Evolutionary conservation across 2,113 vertebrate species (phyloP).

Genomic region (Onychorhynchus coronatus): DNA sequence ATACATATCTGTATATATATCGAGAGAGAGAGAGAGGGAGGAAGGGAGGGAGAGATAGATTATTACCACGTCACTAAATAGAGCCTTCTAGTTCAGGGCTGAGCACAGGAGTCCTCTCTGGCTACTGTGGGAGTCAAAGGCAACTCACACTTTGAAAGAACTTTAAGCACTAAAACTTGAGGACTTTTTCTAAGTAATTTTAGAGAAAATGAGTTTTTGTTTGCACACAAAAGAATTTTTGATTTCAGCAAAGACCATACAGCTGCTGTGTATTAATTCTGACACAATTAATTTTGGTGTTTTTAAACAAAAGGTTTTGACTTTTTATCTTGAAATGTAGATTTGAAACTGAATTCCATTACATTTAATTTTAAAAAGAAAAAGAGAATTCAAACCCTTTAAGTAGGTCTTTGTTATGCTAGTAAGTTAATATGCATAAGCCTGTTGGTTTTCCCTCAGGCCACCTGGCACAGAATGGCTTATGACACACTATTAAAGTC

Average conservation of each 20-base stretch:
- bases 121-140: neutral
- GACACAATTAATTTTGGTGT: neutral
- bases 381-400: neutral
- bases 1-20: neutral
- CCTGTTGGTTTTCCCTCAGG: neutral
- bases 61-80: neutral
- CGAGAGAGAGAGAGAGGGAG: too few relatives aligned
- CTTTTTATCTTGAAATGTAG: neutral
- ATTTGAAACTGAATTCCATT: neutral
- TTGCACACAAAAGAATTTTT: neutral
- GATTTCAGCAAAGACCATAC: neutral
- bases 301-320: neutral
- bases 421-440: neutral
- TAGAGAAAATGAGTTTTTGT: neutral
- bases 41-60: too few relatives aligned
- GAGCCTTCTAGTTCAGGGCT: neutral
- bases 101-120: neutral
- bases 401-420: neutral
- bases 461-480: neutral
- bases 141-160: neutral
- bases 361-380: neutral
- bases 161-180: neutral
- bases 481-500: neutral
- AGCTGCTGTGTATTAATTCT: neutral
- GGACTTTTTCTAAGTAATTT: neutral